phyloP scores from a whole-genome alignment of 2,888 invertebrate species.

The Hirtodrosophila confusa region DNA sequence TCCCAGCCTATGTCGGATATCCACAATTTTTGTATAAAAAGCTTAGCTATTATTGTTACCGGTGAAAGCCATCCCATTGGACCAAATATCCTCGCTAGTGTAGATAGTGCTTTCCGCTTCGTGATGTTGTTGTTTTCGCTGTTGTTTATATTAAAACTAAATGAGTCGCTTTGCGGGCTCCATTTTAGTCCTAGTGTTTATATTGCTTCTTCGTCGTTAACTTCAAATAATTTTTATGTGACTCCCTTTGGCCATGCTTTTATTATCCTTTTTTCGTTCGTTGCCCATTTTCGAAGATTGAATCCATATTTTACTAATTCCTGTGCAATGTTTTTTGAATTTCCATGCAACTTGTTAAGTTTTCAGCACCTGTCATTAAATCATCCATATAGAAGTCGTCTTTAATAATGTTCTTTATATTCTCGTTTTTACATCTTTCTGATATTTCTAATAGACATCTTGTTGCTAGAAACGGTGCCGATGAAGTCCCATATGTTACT shows the following conservation, averaged over 20 bases:
- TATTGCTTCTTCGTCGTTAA: conserved; percentile 5
- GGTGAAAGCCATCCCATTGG: conserved; percentile 10
- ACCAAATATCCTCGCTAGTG: conserved; percentile 7
- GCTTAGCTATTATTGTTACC: conserved; percentile 7
- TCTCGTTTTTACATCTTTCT: not conserved
- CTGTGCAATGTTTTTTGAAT: not conserved
- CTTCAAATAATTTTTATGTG: not conserved
- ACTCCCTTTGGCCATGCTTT: no score
- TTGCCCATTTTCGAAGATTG: not conserved
- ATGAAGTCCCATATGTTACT: not conserved
- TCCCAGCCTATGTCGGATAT: no score
- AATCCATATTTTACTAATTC: not conserved
- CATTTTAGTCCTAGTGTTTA: conserved; percentile 11
- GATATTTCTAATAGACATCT: not conserved
- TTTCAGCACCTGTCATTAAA: not conserved
- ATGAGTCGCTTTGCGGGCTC: conserved; percentile 3
- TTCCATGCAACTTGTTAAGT: not conserved
- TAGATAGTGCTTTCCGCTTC: not conserved
- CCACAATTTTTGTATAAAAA: conserved; percentile 4
- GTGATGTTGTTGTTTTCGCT: not conserved
- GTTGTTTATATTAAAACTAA: not conserved
- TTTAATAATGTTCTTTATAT: not conserved
- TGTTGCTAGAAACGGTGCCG: conserved; percentile 2
- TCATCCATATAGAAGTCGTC: no score
- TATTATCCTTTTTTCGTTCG: no score